Percentiles rank a stretch among this genome's conserved stretches.
Evolutionary conservation across 2,113 vertebrate genomes (phyloP).

Genomic region (Henicopernis longicauda): DNA sequence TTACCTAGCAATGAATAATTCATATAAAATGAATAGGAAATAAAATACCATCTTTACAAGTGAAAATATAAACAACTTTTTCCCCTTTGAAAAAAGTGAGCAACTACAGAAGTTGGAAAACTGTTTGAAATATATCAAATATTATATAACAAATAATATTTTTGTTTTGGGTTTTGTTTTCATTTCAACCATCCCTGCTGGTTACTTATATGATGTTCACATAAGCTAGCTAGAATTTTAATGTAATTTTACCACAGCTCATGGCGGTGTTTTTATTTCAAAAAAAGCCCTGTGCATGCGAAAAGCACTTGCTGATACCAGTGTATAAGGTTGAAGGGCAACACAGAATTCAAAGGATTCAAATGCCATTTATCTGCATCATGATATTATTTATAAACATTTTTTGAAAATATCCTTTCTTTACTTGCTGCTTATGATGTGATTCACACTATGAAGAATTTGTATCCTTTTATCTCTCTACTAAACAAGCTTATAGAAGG

Average conservation of each 20-base stretch:
- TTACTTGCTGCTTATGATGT: background rate
- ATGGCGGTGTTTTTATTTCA: fast-evolving
- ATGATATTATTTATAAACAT: background rate
- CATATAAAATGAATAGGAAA: background rate
- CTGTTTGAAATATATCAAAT: background rate
- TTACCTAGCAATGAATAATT: background rate
- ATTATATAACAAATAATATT: background rate
- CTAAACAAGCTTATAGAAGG: background rate
- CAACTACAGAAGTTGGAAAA: background rate
- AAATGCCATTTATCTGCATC: background rate
- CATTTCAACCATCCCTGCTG: fast-evolving
- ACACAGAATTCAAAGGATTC: background rate
- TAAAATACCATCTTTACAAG: background rate
- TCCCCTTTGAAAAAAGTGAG: background rate
- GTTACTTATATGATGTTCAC: background rate
- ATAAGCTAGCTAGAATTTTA: background rate
- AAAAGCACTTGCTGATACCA: background rate
- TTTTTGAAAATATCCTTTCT: background rate
- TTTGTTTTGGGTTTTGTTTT: background rate
- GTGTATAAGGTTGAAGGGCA: background rate
- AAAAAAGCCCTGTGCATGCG: background rate
- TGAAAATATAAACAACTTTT: background rate
- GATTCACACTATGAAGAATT: background rate
- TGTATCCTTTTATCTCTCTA: background rate
- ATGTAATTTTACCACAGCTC: background rate